phyloP scores from a whole-genome alignment of 2,113 vertebrate species.

The Corythornis cristatus region DNA sequence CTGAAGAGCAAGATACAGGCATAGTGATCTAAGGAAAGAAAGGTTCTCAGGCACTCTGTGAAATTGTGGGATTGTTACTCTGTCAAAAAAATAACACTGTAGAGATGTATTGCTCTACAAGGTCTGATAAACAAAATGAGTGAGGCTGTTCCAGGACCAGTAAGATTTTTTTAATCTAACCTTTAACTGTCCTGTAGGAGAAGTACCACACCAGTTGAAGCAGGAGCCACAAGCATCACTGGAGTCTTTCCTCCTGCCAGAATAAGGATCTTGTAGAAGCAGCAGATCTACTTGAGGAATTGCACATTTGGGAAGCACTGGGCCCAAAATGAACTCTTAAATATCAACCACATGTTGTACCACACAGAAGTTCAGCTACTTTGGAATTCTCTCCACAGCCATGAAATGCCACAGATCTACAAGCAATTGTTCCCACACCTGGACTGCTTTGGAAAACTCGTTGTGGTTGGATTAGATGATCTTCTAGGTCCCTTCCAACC shows the following conservation, averaged over 20 bases:
- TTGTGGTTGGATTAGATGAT: not conserved
- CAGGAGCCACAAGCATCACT: not conserved
- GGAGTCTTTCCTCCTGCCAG: not conserved
- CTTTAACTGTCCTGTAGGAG: rapidly evolving
- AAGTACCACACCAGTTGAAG: not conserved
- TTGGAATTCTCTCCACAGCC: not conserved
- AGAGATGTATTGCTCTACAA: not conserved
- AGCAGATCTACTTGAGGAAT: not conserved
- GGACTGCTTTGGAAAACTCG: not conserved
- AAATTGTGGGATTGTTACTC: not conserved
- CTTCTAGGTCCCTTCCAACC: no score
- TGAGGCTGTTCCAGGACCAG: not conserved
- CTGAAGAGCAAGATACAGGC: not conserved
- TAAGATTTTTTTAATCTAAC: not conserved
- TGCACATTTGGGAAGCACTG: not conserved
- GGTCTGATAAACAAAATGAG: not conserved
- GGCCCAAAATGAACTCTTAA: not conserved
- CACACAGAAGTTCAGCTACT: not conserved
- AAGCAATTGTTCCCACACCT: not conserved
- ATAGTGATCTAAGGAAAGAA: not conserved
- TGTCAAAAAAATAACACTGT: not conserved
- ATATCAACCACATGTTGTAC: not conserved
- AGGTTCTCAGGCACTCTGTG: not conserved
- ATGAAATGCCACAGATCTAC: not conserved
- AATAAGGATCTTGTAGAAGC: not conserved